These are phyloP conservation scores for Drosophila kikkawai DNA, from an alignment of 1,140 invertebrate genomes.

Conservation along the genomic window DNA sequence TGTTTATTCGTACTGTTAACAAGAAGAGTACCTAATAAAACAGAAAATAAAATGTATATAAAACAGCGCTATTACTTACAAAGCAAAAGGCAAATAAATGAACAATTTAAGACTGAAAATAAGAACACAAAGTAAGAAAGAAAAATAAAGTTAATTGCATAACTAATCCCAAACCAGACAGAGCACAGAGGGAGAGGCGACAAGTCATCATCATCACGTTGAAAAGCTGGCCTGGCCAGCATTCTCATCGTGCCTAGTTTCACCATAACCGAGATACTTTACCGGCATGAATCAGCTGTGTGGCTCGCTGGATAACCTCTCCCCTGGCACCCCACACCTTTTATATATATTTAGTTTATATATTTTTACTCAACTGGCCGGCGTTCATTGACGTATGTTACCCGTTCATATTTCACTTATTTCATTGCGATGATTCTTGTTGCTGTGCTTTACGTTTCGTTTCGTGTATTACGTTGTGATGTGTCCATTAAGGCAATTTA, in stretches of 20 bases:
- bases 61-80: neutral
- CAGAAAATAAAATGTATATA: neutral
- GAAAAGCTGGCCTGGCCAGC: neutral
- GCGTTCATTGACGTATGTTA: slow-evolving; percentile 62
- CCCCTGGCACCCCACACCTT: slow-evolving; percentile 9
- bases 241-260: slow-evolving; percentile 22
- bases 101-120: neutral
- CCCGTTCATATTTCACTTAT: slow-evolving; percentile 68
- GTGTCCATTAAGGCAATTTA: slow-evolving; percentile 71
- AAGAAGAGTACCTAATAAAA: neutral
- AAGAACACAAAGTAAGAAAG: neutral
- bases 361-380: slow-evolving; percentile 11
- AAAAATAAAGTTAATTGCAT: slow-evolving; percentile 17
- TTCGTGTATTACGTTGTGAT: neutral
- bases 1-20: neutral
- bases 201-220: slow-evolving; percentile 17
- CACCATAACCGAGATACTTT: slow-evolving; percentile 38
- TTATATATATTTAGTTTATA: neutral
- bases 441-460: slow-evolving; percentile 24
- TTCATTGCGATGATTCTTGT: slow-evolving; percentile 43
- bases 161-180: slow-evolving; percentile 12
- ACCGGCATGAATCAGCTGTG: slow-evolving; percentile 64
- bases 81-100: neutral
- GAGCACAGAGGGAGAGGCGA: neutral
- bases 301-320: slow-evolving; percentile 24